Conservation (phyloP, 37 sponge, comb jelly and placozoan species). For the Geodia barretti region DNA sequence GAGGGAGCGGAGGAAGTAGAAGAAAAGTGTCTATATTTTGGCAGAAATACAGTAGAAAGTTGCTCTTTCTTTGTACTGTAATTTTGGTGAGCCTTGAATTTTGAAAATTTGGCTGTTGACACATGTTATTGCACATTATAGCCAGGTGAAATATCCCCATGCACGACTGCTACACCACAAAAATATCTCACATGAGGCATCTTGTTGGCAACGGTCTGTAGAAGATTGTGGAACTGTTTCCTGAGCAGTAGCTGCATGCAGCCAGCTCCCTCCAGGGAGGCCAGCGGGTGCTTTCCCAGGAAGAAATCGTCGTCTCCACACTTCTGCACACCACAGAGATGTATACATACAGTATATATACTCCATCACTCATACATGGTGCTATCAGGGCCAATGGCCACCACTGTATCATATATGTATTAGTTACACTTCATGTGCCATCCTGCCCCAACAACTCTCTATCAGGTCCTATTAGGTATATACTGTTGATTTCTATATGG, state of each 20-base stretch:
- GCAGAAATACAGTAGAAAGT: not conserved
- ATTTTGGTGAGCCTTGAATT: not conserved
- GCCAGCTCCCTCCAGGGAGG: slow-evolving; percentile 80
- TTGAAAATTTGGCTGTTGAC: not conserved
- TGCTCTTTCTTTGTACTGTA: no score
- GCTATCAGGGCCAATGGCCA: no score
- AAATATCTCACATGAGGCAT: slow-evolving; percentile 77
- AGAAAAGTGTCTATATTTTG: slow-evolving; percentile 6
- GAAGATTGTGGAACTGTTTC: slow-evolving; percentile 77
- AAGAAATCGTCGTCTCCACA: slow-evolving; percentile 41
- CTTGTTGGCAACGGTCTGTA: slow-evolving; percentile 66
- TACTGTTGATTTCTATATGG: no score
- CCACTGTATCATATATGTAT: no score
- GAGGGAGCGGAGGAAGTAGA: slow-evolving; percentile 5
- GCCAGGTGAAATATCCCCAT: no score
- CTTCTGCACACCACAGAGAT: slow-evolving; percentile 1
- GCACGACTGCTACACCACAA: no score
- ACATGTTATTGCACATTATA: not conserved
- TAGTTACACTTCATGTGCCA: no score
- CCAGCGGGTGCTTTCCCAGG: slow-evolving; percentile 73
- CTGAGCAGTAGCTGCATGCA: slow-evolving; percentile 45
- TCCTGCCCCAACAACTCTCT: no score
- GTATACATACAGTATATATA: no score
- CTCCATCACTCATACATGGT: no score
- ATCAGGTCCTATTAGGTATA: no score